Evolutionary conservation across 2,797 vertebrate genomes (phyloP), one percentile per base, ranked within the genome.

Genomic region (Acipenser ruthenus): DNA sequence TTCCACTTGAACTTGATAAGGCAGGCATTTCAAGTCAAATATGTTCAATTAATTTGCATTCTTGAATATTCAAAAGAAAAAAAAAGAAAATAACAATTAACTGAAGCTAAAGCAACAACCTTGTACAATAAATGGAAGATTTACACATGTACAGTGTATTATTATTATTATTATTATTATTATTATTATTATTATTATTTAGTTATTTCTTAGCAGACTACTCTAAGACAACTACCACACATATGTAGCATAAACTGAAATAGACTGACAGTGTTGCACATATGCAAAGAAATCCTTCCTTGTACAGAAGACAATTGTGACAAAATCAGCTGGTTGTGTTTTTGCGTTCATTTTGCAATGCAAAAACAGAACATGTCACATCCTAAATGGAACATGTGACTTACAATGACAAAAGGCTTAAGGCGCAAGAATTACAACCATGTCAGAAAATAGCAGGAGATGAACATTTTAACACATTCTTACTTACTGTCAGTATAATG

Each of bases 1-100:
- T 75, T 74, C 76, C 74, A 73, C 76, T 78, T 72, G 71, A 79
- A 77, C 70, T 70, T 70, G 77, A 82, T 80, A 77, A 80, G 77
- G 76, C 75, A 73, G 77, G 70, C 77, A 65, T 78, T 81, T 81
- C 75, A 76, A 65, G 73, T 67, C 73, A 73, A 70, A 69, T 68
- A 73, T 60, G 61, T 74, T 74, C 74, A 70, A n/a, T 69, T 74
- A 67, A 76, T 78, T 80, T 76, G 68, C 75, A 71, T 79, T 55
- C 61, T 68, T 50, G 64, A 70, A 70, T 60, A 70, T 79, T 73
- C 73, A 64, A 70, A 69, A 55, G 9, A 1, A 10, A 55, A 55
- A n/a, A 10, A n/a, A 55, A n/a, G 7, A 55, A 10, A 55, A 55
- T 0, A 55, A 37, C 37, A 37, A 37, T 37, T 18, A 37, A 37